Conservation (phyloP, 1,140 invertebrate species). For the Cotesia chilonis region DNA sequence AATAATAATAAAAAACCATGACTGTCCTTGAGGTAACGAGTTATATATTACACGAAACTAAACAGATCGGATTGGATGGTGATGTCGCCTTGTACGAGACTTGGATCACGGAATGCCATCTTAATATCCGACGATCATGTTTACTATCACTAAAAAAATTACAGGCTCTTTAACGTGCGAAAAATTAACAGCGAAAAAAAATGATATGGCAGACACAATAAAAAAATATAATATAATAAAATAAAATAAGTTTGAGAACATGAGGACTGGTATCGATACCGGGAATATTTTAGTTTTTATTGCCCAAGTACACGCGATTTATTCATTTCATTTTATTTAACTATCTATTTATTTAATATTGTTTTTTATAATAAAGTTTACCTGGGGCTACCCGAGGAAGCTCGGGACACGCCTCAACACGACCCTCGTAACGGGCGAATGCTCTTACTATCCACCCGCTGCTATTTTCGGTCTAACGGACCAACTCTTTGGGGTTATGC, state of each 20-base stretch:
- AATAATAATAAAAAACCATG: slow-evolving; percentile 20
- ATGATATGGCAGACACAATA: not conserved
- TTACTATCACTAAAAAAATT: slow-evolving; percentile 23
- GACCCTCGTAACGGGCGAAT: slow-evolving; percentile 48
- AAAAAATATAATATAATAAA: slow-evolving; percentile 7
- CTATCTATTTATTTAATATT: slow-evolving; percentile 1
- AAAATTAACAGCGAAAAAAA: not conserved
- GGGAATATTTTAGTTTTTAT: slow-evolving; percentile 18
- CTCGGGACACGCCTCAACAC: slow-evolving; percentile 27
- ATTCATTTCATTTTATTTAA: slow-evolving; percentile 5
- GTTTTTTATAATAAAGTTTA: slow-evolving; percentile 11
- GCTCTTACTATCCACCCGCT: slow-evolving; percentile 53
- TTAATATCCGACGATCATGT: slow-evolving; percentile 19
- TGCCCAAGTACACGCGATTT: not conserved
- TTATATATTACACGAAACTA: slow-evolving; percentile 7
- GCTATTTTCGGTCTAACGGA: slow-evolving; percentile 57
- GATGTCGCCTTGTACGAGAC: slow-evolving; percentile 11
- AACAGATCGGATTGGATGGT: slow-evolving; percentile 11
- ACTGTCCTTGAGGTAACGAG: slow-evolving; percentile 23
- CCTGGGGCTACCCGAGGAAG: slow-evolving; percentile 4
- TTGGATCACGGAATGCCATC: slow-evolving; percentile 8
- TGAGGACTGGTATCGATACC: slow-evolving; percentile 27
- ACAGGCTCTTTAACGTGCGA: not conserved
- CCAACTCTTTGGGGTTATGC: slow-evolving; percentile 53
- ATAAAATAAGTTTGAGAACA: slow-evolving; percentile 11